Percentiles rank a stretch among this genome's conserved stretches.
phyloP scores from a whole-genome alignment of 2,888 invertebrate genomes.

The Apotomis capreana region DNA sequence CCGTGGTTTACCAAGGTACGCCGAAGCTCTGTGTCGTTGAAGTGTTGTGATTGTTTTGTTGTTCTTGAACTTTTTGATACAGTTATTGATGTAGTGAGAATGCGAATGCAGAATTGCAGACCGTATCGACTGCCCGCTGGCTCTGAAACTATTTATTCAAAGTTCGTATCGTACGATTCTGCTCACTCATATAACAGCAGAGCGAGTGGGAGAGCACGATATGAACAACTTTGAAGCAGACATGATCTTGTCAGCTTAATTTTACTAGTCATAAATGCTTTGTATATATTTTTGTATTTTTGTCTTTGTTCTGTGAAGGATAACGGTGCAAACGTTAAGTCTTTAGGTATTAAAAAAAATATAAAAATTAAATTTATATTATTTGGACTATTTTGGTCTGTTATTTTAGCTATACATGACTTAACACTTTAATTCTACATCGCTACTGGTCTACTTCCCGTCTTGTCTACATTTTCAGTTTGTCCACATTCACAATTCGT shows the following conservation, averaged over 20 bases:
- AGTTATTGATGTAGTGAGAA: constrained; percentile 58
- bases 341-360: constrained; percentile 61
- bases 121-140: constrained; percentile 47
- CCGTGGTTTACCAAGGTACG: neutral
- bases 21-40: constrained; percentile 18
- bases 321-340: constrained; percentile 57
- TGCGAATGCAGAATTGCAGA: constrained; percentile 53
- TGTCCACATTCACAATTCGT: no score
- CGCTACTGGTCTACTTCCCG: no score
- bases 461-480: no score
- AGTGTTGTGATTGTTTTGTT: constrained; percentile 6
- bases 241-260: constrained; percentile 71
- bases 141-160: constrained; percentile 22
- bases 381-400: constrained; percentile 55
- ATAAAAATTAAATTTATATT: constrained; percentile 67
- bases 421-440: no score
- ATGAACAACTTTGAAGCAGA: constrained; percentile 23
- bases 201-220: neutral
- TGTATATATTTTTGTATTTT: constrained; percentile 77
- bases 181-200: neutral
- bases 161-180: neutral
- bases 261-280: constrained; percentile 81
- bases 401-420: constrained; percentile 51
- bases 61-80: constrained; percentile 61
- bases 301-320: constrained; percentile 64